Evolutionary conservation across 2,113 vertebrate genomes (phyloP).

Genomic region (Daboia siamensis): DNA sequence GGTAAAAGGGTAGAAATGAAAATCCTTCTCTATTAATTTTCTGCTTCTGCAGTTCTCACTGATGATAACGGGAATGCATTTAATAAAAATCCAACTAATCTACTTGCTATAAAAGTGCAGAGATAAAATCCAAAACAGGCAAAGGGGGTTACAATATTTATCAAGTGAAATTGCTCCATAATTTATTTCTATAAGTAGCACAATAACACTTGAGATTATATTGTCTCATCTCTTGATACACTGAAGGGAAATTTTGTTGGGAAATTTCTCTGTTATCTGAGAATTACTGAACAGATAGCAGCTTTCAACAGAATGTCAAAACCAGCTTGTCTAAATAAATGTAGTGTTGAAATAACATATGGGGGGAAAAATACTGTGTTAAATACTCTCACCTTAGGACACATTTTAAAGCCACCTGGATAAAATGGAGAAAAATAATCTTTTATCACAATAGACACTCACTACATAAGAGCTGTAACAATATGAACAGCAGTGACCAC

Average conservation of each 20-base stretch:
- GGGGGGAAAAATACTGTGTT: slow-evolving; percentile 59
- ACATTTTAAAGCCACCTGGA: slow-evolving; percentile 70
- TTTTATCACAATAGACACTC: slow-evolving; percentile 55
- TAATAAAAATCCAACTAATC: background rate
- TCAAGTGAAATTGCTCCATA: slow-evolving; percentile 18
- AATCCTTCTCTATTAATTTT: background rate
- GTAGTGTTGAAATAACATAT: slow-evolving; percentile 67
- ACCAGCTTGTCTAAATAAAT: slow-evolving; percentile 67
- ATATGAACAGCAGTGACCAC: slow-evolving; percentile 48
- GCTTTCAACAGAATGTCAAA: slow-evolving; percentile 58
- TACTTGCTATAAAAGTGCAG: background rate
- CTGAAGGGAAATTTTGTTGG: slow-evolving; percentile 43
- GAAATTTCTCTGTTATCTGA: slow-evolving; percentile 53
- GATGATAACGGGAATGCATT: background rate
- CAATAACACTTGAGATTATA: slow-evolving; percentile 24
- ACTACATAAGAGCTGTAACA: slow-evolving; percentile 59
- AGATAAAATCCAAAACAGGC: fast-evolving
- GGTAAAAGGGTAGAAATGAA: background rate
- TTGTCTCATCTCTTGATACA: slow-evolving; percentile 41
- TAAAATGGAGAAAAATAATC: slow-evolving; percentile 66
- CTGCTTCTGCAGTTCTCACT: background rate
- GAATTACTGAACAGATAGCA: slow-evolving; percentile 53
- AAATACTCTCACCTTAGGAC: slow-evolving; percentile 67
- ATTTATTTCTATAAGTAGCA: slow-evolving; percentile 16
- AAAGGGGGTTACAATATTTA: slow-evolving; percentile 17